Percentiles rank a stretch among this genome's conserved stretches.
Conservation (phyloP, 1,140 invertebrate species). For the Cherax destructor region DNA sequence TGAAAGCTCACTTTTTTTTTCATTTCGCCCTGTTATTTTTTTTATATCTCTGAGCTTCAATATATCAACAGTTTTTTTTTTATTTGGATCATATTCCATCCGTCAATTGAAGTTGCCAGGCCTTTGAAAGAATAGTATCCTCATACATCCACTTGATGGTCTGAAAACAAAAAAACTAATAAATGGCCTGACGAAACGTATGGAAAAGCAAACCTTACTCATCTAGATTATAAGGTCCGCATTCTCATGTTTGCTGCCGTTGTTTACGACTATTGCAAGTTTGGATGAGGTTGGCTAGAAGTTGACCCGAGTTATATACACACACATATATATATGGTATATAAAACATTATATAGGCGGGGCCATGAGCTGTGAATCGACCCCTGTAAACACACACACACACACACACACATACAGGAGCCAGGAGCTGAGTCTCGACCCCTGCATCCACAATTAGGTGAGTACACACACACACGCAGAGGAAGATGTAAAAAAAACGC, state of each 20-base stretch:
- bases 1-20: no score
- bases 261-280: neutral
- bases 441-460: no score
- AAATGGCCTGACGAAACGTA: neutral
- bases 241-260: neutral
- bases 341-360: no score
- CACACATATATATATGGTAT: no score
- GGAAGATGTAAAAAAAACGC: no score
- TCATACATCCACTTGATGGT: slow-evolving; percentile 22
- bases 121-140: neutral
- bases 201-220: neutral
- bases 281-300: neutral
- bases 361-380: no score
- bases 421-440: no score
- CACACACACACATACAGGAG: no score
- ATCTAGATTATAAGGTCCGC: neutral
- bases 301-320: neutral
- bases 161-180: neutral
- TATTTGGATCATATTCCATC: slow-evolving; percentile 2
- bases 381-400: no score
- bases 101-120: neutral
- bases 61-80: neutral
- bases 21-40: no score
- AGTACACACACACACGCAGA: no score
- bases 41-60: neutral